Conservation (phyloP, 2,113 vertebrate genomes). For the Poicephalus gulielmi region DNA sequence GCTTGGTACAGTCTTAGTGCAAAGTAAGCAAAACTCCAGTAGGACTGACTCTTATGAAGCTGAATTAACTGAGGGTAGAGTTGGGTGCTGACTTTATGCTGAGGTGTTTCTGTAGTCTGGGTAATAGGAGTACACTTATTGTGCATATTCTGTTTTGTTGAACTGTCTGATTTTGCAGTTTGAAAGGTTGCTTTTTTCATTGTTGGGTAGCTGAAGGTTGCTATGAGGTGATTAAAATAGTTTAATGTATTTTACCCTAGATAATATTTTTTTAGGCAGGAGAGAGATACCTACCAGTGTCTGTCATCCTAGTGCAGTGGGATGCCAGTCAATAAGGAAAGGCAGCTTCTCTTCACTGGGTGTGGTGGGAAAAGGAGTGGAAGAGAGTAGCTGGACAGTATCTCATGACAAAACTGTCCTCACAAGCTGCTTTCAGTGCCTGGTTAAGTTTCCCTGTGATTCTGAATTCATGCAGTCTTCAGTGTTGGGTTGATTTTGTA, state of each 20-base stretch:
- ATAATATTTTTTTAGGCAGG: not conserved
- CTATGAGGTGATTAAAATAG: not conserved
- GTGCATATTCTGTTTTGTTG: rapidly evolving
- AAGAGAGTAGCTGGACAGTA: not conserved
- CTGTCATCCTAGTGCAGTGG: not conserved
- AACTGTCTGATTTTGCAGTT: not conserved
- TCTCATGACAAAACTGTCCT: not conserved
- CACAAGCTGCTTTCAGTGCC: not conserved
- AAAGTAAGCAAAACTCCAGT: not conserved
- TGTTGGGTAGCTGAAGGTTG: not conserved
- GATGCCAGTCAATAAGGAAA: not conserved
- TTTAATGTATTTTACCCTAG: not conserved
- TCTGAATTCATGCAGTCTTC: not conserved
- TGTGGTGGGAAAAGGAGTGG: not conserved
- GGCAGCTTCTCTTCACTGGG: not conserved
- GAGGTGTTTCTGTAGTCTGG: not conserved
- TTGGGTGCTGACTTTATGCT: not conserved
- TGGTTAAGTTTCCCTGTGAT: not conserved
- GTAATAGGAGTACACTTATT: not conserved
- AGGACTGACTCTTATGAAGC: not conserved
- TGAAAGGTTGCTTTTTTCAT: not conserved
- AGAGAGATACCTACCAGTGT: not conserved
- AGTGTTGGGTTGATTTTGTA: not conserved
- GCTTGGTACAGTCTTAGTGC: not conserved
- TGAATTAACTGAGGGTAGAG: not conserved